Evolutionary conservation across 2,113 vertebrate genomes (phyloP).

Genomic region (Lepisosteus osseus): DNA sequence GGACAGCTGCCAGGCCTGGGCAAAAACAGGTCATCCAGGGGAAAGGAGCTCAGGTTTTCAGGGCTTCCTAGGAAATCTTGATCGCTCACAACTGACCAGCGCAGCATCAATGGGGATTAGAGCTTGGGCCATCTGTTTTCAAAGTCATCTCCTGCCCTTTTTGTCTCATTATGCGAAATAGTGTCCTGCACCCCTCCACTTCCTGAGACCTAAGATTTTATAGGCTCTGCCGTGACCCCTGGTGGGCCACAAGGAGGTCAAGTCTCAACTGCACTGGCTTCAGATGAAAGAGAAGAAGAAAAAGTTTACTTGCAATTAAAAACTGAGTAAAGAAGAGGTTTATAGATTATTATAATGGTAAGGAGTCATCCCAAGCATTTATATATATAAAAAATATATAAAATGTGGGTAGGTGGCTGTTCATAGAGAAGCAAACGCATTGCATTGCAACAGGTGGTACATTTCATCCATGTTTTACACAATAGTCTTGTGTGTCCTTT

Average conservation of each 20-base stretch:
- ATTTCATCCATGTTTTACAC: too few species aligned
- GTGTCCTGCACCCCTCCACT: background rate
- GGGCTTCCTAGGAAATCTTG: slow-evolving; percentile 61
- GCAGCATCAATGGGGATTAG: slow-evolving; percentile 75
- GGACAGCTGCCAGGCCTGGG: slow-evolving; percentile 68
- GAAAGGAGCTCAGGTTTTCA: slow-evolving; percentile 74
- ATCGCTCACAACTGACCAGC: slow-evolving; percentile 68
- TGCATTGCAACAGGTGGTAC: too few species aligned
- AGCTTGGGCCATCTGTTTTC: slow-evolving; percentile 67
- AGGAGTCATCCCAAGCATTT: too few species aligned
- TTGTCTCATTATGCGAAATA: background rate
- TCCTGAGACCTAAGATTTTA: background rate
- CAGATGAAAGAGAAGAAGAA: slow-evolving; percentile 29
- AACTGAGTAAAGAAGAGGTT: background rate
- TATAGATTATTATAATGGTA: background rate
- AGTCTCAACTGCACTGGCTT: slow-evolving; percentile 33
- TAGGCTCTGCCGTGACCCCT: background rate
- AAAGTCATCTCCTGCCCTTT: slow-evolving; percentile 61
- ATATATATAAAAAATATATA: too few species aligned
- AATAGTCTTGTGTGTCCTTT: too few species aligned
- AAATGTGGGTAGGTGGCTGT: too few species aligned
- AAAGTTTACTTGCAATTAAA: background rate
- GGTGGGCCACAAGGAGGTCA: background rate
- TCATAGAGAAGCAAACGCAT: too few species aligned
- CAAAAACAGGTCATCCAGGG: slow-evolving; percentile 73